Conservation (phyloP, 92 coral and sea anemone genomes). For the Ricordea florida region DNA sequence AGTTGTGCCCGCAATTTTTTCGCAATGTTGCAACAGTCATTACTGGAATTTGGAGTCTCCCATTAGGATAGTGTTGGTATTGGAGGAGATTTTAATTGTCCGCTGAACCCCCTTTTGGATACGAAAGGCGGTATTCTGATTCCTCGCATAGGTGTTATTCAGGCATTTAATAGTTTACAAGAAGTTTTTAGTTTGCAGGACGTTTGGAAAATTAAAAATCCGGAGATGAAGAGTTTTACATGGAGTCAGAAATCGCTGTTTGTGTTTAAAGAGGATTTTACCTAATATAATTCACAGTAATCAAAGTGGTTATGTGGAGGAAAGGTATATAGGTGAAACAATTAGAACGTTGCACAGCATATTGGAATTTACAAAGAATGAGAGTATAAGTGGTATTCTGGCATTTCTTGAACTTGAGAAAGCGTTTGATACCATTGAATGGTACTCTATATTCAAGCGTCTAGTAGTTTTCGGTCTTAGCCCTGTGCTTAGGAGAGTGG, state of each 20-base stretch:
- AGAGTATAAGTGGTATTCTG: too few species aligned
- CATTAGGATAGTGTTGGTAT: neutral
- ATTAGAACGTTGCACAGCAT: neutral
- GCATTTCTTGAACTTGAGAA: neutral
- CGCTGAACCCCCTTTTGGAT: conserved; percentile 8
- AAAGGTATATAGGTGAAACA: neutral
- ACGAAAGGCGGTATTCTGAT: neutral
- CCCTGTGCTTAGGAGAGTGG: too few species aligned
- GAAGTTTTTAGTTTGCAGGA: neutral
- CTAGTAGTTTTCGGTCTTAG: neutral
- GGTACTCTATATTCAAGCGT: neutral
- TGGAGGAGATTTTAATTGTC: neutral
- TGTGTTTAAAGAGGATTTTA: neutral
- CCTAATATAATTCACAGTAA: neutral
- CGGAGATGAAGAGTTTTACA: neutral
- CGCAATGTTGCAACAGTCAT: neutral
- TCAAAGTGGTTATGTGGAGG: neutral
- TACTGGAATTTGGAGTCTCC: neutral
- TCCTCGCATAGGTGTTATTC: neutral
- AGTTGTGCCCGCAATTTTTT: neutral
- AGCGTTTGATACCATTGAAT: neutral
- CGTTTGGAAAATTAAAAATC: neutral
- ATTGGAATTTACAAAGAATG: neutral
- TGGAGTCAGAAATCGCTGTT: conserved; percentile 6
- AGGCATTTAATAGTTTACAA: neutral